phyloP scores from a whole-genome alignment of 2,113 vertebrate species.

The Pangasianodon gigas region DNA sequence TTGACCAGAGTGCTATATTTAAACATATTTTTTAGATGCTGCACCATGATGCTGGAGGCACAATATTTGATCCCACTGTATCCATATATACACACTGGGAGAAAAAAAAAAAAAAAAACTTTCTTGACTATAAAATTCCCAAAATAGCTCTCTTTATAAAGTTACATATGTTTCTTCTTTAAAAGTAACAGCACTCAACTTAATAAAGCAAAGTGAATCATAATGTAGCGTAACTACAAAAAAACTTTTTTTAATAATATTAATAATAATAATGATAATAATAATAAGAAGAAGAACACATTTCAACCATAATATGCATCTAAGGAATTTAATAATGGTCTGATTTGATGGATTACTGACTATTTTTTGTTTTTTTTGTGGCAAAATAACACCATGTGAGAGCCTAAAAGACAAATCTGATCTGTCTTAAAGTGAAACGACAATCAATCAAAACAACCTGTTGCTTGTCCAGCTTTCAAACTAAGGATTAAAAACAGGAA shows the following conservation, averaged over 20 bases:
- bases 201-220: not conserved
- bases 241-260: not conserved
- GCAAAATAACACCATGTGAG: not conserved
- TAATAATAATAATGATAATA: not conserved
- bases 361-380: not conserved
- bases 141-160: not conserved
- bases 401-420: not conserved
- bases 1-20: too few relatives aligned
- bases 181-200: not conserved
- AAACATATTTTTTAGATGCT: too few relatives aligned
- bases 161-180: not conserved
- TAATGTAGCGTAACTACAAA: not conserved
- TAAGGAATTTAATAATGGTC: not conserved
- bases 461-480: conserved; percentile 32
- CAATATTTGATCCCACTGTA: not conserved
- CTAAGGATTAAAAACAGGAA: not conserved
- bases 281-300: not conserved
- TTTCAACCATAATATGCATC: not conserved
- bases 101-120: too few relatives aligned
- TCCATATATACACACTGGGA: not conserved
- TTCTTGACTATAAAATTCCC: not conserved
- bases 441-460: conserved; percentile 42
- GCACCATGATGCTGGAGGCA: too few relatives aligned
- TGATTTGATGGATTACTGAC: not conserved
- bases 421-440: not conserved